phyloP scores from a whole-genome alignment of 2,797 vertebrate genomes.

The Poeciliopsis infans region DNA sequence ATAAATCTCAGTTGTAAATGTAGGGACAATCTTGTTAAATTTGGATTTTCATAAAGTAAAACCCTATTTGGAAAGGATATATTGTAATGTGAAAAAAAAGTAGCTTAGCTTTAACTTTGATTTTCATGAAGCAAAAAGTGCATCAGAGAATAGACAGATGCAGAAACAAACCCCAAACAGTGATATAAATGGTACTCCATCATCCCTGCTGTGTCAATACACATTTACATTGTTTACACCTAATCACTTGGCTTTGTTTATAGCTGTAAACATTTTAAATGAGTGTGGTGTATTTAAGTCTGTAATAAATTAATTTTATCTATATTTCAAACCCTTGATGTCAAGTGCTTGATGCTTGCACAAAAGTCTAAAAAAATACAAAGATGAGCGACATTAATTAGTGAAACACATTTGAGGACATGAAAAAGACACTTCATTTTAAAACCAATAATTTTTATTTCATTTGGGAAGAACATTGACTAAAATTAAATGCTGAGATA shows the following conservation, averaged over 20 bases:
- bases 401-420: not conserved
- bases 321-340: not conserved
- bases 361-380: not conserved
- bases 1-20: not conserved
- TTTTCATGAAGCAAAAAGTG: not conserved
- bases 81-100: not conserved
- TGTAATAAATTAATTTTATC: not conserved
- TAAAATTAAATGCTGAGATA: not conserved
- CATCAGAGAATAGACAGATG: not conserved
- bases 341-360: not conserved
- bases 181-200: not conserved
- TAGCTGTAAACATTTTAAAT: not conserved
- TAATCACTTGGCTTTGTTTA: not conserved
- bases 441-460: not conserved
- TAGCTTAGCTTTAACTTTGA: not conserved
- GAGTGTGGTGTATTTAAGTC: not conserved
- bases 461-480: not conserved
- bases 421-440: not conserved
- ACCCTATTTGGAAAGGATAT: slow-evolving; percentile 34
- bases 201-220: not conserved
- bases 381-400: not conserved
- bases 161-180: not conserved
- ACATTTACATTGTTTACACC: not conserved
- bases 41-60: slow-evolving; percentile 17
- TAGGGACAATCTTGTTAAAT: not conserved